A percentile compares a stretch with the other conserved stretches of the same genome.
Conservation (phyloP, 2,113 vertebrate species). For the Numenius arquata region DNA sequence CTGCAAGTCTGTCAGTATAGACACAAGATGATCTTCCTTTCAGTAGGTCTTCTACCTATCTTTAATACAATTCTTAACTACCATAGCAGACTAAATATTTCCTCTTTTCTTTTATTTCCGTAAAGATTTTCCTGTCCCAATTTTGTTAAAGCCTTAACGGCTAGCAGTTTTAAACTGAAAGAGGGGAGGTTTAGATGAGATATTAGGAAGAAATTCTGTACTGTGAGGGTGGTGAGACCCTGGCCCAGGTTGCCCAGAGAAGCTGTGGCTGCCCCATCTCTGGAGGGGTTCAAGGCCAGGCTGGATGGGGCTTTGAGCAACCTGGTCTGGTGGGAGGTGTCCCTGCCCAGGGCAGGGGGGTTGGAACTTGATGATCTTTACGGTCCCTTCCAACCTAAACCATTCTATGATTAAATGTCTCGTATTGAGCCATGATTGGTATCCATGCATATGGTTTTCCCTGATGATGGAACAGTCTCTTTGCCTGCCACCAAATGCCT, state of each 20-base stretch:
- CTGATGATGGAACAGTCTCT: not conserved
- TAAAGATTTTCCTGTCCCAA: not conserved
- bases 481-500: not conserved
- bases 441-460: not conserved
- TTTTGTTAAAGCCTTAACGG: not conserved
- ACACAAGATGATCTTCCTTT: not conserved
- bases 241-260: not conserved
- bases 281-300: not conserved
- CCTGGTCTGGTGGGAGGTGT: not conserved
- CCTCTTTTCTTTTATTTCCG: not conserved
- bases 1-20: not conserved
- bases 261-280: not conserved
- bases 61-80: not conserved
- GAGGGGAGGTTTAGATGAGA: not conserved
- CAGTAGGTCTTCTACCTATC: not conserved
- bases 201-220: not conserved
- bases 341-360: not conserved
- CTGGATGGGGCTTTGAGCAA: not conserved
- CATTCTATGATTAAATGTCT: not conserved
- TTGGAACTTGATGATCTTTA: not conserved
- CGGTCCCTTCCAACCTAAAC: not conserved
- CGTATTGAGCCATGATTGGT: not conserved
- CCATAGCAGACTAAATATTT: not conserved
- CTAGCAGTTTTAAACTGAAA: not conserved
- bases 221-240: not conserved